Conservation (phyloP, 2,797 vertebrate genomes). For the Melanotaenia trifasciata region DNA sequence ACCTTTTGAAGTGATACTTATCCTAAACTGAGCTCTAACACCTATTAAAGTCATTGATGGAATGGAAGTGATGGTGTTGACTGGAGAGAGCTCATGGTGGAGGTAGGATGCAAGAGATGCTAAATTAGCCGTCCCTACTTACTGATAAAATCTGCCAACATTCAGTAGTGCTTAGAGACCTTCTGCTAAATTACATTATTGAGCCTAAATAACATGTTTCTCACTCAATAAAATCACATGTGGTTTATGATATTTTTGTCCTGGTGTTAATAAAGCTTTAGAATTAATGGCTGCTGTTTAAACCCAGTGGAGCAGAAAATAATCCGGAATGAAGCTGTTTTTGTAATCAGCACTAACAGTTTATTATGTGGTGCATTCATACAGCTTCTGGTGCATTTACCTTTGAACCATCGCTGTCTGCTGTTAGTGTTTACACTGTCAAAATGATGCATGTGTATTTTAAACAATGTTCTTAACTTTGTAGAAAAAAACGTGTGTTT, state of each 20-base stretch:
- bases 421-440: slow-evolving; percentile 1
- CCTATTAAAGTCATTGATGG: too few relatives aligned
- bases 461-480: not conserved
- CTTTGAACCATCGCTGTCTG: slow-evolving; percentile 4
- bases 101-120: too few relatives aligned
- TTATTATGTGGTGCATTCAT: not conserved
- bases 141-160: too few relatives aligned
- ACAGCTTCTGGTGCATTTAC: not conserved
- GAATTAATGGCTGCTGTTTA: not conserved
- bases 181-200: not conserved
- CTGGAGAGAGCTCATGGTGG: too few relatives aligned
- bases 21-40: too few relatives aligned
- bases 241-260: not conserved
- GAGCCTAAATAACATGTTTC: not conserved
- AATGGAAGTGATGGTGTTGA: too few relatives aligned
- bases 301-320: not conserved
- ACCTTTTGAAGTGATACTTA: too few relatives aligned
- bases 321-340: slow-evolving; percentile 6
- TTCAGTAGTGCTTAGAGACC: not conserved
- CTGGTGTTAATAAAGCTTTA: not conserved
- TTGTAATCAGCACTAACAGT: not conserved
- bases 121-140: too few relatives aligned
- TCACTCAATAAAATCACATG: not conserved
- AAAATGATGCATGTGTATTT: not conserved
- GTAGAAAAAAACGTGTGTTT: not conserved